Percentiles rank a stretch among this genome's conserved stretches.
These are phyloP conservation scores for Bactericera cockerelli DNA, from an alignment of 1,140 invertebrate genomes.

Conservation along the genomic window DNA sequence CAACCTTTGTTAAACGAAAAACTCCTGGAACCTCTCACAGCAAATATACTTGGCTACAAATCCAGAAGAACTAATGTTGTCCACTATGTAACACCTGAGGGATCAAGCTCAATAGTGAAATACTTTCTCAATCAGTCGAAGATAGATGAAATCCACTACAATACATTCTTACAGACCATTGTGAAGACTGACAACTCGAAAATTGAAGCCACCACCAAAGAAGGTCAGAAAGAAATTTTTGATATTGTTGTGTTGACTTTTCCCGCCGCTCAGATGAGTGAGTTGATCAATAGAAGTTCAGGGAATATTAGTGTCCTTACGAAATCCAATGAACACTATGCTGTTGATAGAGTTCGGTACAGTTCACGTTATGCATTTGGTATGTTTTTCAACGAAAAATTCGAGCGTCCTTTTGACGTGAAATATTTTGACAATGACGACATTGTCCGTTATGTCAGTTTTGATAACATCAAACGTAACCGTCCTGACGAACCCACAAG, in stretches of 20 bases:
- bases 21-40: not conserved
- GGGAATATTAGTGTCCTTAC: not conserved
- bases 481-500: not conserved
- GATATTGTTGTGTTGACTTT: not conserved
- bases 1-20: not conserved
- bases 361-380: not conserved
- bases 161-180: not conserved
- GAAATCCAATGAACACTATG: not conserved
- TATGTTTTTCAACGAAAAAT: not conserved
- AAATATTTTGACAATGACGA: slow-evolving; percentile 7
- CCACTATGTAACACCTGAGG: not conserved
- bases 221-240: not conserved
- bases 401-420: not conserved
- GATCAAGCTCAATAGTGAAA: slow-evolving; percentile 3
- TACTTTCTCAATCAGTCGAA: not conserved
- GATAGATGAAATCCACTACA: not conserved
- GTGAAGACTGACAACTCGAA: not conserved
- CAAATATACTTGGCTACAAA: not conserved
- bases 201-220: not conserved
- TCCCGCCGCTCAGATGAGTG: not conserved
- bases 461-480: slow-evolving; percentile 4
- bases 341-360: not conserved
- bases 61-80: not conserved
- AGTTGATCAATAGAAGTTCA: not conserved
- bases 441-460: not conserved